Percentiles rank a stretch among this genome's conserved stretches.
Conservation (phyloP, 2,113 vertebrate species). For the Peromyscus polionotus region DNA sequence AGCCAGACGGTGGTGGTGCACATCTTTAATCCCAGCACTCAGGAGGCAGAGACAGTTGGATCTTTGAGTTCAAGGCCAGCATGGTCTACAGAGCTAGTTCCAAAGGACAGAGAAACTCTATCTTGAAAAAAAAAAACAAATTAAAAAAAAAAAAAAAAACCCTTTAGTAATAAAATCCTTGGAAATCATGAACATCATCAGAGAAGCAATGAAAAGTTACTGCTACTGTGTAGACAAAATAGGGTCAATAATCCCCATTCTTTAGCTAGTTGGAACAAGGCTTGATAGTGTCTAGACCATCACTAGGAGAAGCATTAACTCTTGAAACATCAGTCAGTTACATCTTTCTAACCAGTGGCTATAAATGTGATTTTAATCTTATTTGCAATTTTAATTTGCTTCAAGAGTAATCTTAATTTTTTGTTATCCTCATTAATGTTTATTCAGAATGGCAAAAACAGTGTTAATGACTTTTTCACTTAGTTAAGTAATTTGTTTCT, state of each 20-base stretch:
- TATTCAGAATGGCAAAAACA: slow-evolving; percentile 24
- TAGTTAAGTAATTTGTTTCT: neutral
- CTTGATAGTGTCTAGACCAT: neutral
- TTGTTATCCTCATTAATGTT: neutral
- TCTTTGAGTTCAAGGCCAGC: neutral
- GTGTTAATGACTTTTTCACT: slow-evolving; percentile 20
- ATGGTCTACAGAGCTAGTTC: neutral
- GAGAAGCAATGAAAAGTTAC: slow-evolving; percentile 15
- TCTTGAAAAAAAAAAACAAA: no score
- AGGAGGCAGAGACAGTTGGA: neutral
- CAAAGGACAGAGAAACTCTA: no score
- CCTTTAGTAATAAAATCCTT: neutral
- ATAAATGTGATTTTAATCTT: neutral
- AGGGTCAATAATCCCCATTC: neutral
- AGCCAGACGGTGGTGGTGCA: neutral
- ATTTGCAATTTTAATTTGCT: slow-evolving; percentile 8
- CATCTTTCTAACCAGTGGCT: slow-evolving; percentile 23
- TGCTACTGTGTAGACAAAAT: neutral
- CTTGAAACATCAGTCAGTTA: neutral
- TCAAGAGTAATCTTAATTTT: slow-evolving; percentile 16
- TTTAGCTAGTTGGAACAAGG: neutral
- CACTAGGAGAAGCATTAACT: neutral
- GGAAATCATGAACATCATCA: neutral
- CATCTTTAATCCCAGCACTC: neutral
- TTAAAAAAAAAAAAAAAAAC: no score